phyloP scores from a whole-genome alignment of 2,797 vertebrate genomes.

The Cetoscarus ocellatus region DNA sequence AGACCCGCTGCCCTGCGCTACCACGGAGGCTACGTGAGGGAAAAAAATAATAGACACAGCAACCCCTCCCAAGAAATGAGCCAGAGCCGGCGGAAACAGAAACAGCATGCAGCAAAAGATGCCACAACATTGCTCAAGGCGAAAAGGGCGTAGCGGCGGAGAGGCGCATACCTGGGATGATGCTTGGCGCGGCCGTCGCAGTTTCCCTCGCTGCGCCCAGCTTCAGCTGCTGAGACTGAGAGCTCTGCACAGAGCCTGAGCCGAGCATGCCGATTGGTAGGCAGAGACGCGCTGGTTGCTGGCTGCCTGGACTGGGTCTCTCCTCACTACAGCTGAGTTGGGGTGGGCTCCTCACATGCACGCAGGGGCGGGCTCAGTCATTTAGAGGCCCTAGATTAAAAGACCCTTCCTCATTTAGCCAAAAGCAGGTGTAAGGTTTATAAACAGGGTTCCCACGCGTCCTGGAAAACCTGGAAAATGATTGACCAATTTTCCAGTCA shows the following conservation, averaged over 20 bases:
- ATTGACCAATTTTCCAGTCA: no score
- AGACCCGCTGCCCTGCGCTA: slow-evolving; percentile 65
- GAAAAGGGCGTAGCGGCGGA: slow-evolving; percentile 61
- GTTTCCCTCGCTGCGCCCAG: slow-evolving; percentile 81
- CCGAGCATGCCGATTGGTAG: slow-evolving; percentile 84
- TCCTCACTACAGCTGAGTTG: slow-evolving; percentile 79
- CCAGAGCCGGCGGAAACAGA: slow-evolving; percentile 21
- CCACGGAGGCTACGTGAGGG: slow-evolving; percentile 56
- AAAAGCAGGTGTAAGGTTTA: no score
- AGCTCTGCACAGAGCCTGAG: slow-evolving; percentile 77
- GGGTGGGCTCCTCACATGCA: slow-evolving; percentile 74
- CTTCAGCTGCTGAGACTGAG: slow-evolving; percentile 79
- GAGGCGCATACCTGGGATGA: slow-evolving; percentile 83
- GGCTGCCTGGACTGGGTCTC: slow-evolving; percentile 81
- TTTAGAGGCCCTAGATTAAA: no score
- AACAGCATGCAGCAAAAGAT: slow-evolving; percentile 46
- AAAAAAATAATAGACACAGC: slow-evolving; percentile 17
- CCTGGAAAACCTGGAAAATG: no score
- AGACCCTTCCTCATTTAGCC: no score
- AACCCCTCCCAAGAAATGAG: slow-evolving; percentile 74
- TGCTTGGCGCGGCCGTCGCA: slow-evolving; percentile 84
- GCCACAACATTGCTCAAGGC: slow-evolving; percentile 26
- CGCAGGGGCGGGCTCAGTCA: slow-evolving; percentile 7
- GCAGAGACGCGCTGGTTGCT: slow-evolving; percentile 83
- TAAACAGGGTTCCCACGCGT: no score